phyloP scores from a whole-genome alignment of 2,113 vertebrate genomes.

The Pelecanoides urinatrix region DNA sequence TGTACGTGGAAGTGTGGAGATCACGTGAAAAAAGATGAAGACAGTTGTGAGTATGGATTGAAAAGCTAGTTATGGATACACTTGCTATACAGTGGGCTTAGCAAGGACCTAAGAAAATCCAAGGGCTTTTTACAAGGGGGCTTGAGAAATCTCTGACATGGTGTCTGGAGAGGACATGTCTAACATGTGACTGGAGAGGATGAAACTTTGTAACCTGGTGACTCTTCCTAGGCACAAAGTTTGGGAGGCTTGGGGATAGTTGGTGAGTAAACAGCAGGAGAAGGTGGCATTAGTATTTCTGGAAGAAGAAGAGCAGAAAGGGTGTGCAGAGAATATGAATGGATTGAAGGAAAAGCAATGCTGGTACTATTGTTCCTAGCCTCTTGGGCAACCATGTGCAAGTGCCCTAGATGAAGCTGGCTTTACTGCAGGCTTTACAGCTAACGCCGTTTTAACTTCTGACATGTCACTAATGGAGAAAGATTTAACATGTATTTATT shows the following conservation, averaged over 20 bases:
- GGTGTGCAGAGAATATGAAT: background rate
- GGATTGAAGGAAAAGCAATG: background rate
- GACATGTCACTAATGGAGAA: slow-evolving; percentile 5
- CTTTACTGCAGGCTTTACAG: slow-evolving; percentile 28
- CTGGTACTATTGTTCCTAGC: background rate
- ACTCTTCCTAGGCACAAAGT: background rate
- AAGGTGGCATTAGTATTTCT: background rate
- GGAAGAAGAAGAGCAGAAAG: background rate
- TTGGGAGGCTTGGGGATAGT: background rate
- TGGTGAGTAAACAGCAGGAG: background rate
- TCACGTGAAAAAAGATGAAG: background rate
- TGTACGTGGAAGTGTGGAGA: background rate
- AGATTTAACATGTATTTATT: slow-evolving; percentile 30
- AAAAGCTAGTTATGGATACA: background rate
- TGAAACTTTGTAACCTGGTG: background rate
- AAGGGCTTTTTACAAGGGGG: background rate
- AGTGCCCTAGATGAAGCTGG: background rate
- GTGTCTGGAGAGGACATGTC: background rate
- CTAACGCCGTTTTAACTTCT: slow-evolving; percentile 39
- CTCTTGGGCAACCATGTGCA: background rate
- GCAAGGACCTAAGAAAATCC: background rate
- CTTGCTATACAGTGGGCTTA: background rate
- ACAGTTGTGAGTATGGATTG: background rate
- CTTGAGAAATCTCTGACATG: background rate
- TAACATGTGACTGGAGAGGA: background rate